Evolutionary conservation across 2,888 invertebrate species (phyloP), one percentile per base, ranked within the genome.

Genomic region (Mylabris sibirica): DNA sequence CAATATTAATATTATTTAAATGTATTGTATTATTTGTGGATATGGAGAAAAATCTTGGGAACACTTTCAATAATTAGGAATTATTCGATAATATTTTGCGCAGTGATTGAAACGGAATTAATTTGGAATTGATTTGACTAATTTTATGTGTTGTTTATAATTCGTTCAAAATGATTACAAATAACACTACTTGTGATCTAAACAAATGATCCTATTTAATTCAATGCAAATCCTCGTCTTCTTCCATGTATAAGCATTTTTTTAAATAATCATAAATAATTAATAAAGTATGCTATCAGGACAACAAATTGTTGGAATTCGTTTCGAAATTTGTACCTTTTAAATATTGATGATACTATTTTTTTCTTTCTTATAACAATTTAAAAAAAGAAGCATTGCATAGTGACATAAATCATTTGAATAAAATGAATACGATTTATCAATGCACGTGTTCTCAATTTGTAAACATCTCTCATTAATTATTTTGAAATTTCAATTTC

Each of bases 231-330:
- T 76, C 74, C 0, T 53, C 62, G 68, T 66, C 74, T 2, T 53
- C 62, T 70, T 66, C 67, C 69, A 69, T 69, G 72, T 72, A 68
- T 69, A 76, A 74, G 72, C 73, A 72, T 72, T 70, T 72, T 70
- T 67, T 68, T 64, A 68, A 68, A 67, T 72, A 72, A 70, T 77
- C 74, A 77, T 77, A 75, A 76, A 77, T 77, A 76, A 75, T 77
- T 74, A 74, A 76, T 75, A 74, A 73, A 72, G 64, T 53, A 64
- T 63, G 71, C 66, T 59, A 71, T 66, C 63, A 61, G 64, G 59
- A 65, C 69, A 63, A 57, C 68, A 65, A 68, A 68, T 65, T 64
- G 65, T n/a, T n/a, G 59, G 64, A 64, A 68, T 67, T 64, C 17
- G 17, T 64, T 62, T 53, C 24, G 35, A 62, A 62, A 60, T 61